Evolutionary conservation across 2,113 vertebrate species (phyloP).

Genomic region (Pandion haliaetus): DNA sequence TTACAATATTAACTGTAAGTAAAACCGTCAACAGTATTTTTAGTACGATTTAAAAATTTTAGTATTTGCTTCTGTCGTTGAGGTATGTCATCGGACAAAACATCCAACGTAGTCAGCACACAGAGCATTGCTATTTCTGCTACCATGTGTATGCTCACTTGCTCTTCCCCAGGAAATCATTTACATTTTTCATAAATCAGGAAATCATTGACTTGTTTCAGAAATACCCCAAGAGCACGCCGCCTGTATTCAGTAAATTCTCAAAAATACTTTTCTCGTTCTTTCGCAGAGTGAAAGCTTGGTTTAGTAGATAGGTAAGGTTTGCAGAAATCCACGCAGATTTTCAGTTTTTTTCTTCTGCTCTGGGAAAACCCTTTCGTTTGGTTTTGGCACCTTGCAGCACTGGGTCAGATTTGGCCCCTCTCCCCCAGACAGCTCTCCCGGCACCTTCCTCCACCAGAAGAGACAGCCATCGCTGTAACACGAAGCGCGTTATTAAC

Average conservation of each 20-base stretch:
- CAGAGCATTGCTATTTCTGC: neutral
- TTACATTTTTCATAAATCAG: slow-evolving; percentile 4
- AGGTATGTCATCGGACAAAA: neutral
- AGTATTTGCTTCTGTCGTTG: neutral
- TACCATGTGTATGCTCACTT: fast-evolving
- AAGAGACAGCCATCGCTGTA: fast-evolving
- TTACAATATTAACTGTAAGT: neutral
- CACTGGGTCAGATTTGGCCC: neutral
- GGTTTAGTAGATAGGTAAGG: neutral
- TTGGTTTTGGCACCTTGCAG: neutral
- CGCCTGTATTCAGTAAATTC: fast-evolving
- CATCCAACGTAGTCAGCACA: fast-evolving
- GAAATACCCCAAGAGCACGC: neutral
- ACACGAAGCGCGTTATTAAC: too few relatives aligned
- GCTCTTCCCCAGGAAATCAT: neutral
- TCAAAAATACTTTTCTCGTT: neutral
- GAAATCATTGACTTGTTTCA: neutral
- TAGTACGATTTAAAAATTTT: neutral
- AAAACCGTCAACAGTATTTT: neutral
- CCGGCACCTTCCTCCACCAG: neutral
- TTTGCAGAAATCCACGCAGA: neutral
- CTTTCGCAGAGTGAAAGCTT: neutral
- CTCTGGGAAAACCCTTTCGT: neutral
- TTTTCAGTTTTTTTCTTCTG: neutral
- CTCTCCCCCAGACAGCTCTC: neutral